phyloP scores from a whole-genome alignment of 2,797 vertebrate genomes.

The Sebastes baramenuke region DNA sequence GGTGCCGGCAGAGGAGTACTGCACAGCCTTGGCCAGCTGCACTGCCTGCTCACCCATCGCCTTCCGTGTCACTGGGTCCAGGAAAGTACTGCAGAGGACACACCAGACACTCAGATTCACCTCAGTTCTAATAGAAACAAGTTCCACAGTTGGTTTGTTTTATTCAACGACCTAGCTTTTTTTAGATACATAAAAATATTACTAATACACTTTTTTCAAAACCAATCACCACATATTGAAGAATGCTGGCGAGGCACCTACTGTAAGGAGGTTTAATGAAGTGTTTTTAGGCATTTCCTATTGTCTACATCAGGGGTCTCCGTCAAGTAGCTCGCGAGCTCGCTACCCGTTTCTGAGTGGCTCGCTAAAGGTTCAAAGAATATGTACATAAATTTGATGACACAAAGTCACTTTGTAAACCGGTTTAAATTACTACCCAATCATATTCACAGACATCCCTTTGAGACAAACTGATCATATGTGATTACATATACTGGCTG shows the following conservation, averaged over 20 bases:
- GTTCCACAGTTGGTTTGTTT: neutral
- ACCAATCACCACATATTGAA: neutral
- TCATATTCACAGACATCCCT: too few relatives aligned
- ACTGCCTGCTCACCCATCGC: slow-evolving; percentile 98
- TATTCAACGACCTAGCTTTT: neutral
- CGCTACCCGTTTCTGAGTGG: too few relatives aligned
- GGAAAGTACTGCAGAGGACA: slow-evolving; percentile 85
- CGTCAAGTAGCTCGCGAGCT: too few relatives aligned
- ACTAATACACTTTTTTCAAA: too few relatives aligned
- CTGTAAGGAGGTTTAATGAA: neutral
- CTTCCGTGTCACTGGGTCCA: slow-evolving; percentile 88
- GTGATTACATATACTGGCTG: too few relatives aligned
- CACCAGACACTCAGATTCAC: neutral
- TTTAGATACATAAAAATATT: neutral
- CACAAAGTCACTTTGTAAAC: too few relatives aligned
- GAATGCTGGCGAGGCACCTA: neutral
- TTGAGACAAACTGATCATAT: too few relatives aligned
- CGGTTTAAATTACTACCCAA: too few relatives aligned
- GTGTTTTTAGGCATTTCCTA: neutral
- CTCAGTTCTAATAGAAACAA: neutral
- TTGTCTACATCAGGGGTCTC: too few relatives aligned
- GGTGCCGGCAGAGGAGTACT: slow-evolving; percentile 96
- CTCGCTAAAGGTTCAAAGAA: too few relatives aligned
- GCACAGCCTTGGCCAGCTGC: slow-evolving; percentile 93
- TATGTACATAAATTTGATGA: too few relatives aligned